These are phyloP conservation scores for Aleadryas rufinucha DNA, from an alignment of 2,113 vertebrate genomes.

Conservation along the genomic window DNA sequence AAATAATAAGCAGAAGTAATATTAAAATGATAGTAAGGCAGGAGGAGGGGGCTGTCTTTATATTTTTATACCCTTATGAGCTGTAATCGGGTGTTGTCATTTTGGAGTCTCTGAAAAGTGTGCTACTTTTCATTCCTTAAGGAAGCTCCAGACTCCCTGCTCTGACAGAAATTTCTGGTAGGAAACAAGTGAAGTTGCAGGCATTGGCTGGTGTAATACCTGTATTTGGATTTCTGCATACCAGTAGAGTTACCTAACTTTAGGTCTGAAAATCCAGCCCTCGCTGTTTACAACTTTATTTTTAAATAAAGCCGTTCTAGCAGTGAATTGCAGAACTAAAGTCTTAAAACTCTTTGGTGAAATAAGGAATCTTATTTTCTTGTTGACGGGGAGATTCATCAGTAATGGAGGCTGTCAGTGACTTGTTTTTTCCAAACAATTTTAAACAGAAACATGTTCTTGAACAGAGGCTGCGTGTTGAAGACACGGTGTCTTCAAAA, in stretches of 20 bases:
- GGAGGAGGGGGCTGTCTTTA: accelerated
- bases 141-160: not conserved
- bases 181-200: not conserved
- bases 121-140: not conserved
- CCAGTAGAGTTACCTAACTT: not conserved
- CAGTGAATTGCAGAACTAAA: not conserved
- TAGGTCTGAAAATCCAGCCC: not conserved
- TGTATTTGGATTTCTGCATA: conserved; percentile 33
- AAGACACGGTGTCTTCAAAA: not conserved
- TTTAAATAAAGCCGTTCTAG: not conserved
- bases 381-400: not conserved
- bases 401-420: not conserved
- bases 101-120: not conserved
- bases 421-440: not conserved
- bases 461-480: not conserved
- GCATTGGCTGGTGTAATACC: not conserved
- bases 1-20: not conserved
- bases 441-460: not conserved
- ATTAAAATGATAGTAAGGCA: not conserved
- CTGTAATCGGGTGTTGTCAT: not conserved
- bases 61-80: not conserved
- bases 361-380: not conserved
- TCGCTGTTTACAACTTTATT: not conserved
- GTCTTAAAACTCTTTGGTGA: not conserved
- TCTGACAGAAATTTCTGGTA: not conserved